Conservation (phyloP, 2,888 invertebrate genomes). For the Ametastegia equiseti region DNA sequence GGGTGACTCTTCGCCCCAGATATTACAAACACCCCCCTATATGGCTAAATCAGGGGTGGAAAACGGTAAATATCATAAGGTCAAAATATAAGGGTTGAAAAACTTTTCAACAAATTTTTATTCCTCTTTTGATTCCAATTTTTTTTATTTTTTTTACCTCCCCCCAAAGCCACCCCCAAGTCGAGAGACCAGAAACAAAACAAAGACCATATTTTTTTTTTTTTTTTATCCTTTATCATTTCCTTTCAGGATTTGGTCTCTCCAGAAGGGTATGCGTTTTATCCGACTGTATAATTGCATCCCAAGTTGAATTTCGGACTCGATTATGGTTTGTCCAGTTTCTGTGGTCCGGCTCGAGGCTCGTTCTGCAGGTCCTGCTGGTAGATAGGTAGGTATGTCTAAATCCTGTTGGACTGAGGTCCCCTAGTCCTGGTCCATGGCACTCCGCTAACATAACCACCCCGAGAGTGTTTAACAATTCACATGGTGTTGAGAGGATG, state of each 20-base stretch:
- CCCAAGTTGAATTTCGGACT: neutral
- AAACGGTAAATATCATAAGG: neutral
- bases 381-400: neutral
- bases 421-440: too few relatives aligned
- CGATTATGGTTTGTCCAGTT: neutral
- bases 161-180: too few relatives aligned
- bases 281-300: neutral
- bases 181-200: too few relatives aligned
- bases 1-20: slow-evolving; percentile 64
- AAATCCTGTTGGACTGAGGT: neutral
- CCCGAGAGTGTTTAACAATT: neutral
- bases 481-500: too few relatives aligned
- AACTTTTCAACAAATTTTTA: too few relatives aligned
- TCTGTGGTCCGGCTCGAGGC: neutral
- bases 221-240: neutral
- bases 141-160: too few relatives aligned
- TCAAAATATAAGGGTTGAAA: too few relatives aligned
- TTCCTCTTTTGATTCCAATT: neutral
- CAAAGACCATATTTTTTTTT: too few relatives aligned
- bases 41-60: neutral
- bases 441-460: neutral
- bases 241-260: too few relatives aligned
- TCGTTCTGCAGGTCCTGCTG: neutral
- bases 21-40: slow-evolving; percentile 48
- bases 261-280: neutral